Evolutionary conservation across 2,113 vertebrate genomes (phyloP).

Genomic region (Tichodroma muraria): DNA sequence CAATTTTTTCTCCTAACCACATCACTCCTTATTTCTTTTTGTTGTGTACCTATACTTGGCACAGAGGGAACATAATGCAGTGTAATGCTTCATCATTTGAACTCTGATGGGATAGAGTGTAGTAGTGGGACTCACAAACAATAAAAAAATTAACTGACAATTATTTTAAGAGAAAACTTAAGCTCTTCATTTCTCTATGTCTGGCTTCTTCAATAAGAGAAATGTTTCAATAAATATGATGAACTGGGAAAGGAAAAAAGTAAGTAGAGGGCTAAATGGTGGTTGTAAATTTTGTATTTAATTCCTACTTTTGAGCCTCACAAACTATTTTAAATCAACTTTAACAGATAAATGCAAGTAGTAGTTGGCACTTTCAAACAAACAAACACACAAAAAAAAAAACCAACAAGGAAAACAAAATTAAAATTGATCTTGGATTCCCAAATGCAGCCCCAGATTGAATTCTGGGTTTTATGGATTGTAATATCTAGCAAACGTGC

Average conservation of each 20-base stretch:
- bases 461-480: background rate
- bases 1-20: background rate
- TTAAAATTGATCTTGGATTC: background rate
- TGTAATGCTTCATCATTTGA: background rate
- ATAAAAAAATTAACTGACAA: background rate
- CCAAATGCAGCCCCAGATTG: background rate
- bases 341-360: background rate
- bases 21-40: background rate
- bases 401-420: background rate
- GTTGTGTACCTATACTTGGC: background rate
- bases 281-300: background rate
- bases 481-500: background rate
- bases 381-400: background rate
- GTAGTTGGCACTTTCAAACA: background rate
- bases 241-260: background rate
- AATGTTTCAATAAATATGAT: background rate
- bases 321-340: background rate
- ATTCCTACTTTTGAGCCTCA: background rate
- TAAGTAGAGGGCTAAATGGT: background rate
- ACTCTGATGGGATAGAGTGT: background rate
- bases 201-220: background rate
- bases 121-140: background rate
- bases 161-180: background rate
- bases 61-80: background rate
- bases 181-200: background rate